Evolutionary conservation across 2,888 invertebrate species (phyloP).

Genomic region (Heliconius hortense): DNA sequence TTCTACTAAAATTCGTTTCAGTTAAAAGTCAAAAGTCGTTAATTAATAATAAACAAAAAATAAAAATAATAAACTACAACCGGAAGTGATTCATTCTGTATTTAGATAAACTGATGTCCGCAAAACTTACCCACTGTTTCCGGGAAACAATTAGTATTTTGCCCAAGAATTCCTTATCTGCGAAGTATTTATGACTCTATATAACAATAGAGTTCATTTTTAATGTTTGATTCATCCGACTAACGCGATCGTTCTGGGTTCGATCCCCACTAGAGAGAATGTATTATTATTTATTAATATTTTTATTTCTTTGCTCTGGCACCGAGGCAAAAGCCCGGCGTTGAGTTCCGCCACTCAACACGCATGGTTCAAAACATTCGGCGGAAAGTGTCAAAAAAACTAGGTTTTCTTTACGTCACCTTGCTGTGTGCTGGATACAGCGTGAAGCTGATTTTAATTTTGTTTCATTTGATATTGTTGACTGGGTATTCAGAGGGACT

Average conservation of each 20-base stretch:
- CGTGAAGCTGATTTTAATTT: too few relatives aligned
- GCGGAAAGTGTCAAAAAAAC: too few relatives aligned
- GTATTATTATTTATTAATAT: not conserved
- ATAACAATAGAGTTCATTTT: not conserved
- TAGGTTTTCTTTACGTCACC: too few relatives aligned
- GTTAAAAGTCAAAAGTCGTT: not conserved
- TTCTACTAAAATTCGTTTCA: not conserved
- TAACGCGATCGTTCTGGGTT: not conserved
- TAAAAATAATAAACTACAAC: not conserved
- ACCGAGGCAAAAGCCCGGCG: too few relatives aligned
- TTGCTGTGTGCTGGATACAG: too few relatives aligned
- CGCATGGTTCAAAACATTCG: too few relatives aligned
- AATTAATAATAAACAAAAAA: not conserved
- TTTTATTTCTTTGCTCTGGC: not conserved
- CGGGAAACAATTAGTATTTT: constrained; percentile 9
- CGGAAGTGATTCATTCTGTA: not conserved
- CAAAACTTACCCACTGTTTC: constrained; percentile 10
- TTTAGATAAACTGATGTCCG: not conserved
- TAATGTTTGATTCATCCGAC: not conserved
- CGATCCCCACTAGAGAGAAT: not conserved
- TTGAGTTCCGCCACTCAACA: too few relatives aligned
- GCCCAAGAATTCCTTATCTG: constrained; percentile 5
- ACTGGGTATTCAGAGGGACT: too few relatives aligned
- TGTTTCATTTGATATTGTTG: too few relatives aligned
- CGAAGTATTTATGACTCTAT: not conserved